A percentile compares a stretch with the other conserved stretches of the same genome.
Conservation (phyloP, 1,140 invertebrate species). For the Euwallacea fornicatus region DNA sequence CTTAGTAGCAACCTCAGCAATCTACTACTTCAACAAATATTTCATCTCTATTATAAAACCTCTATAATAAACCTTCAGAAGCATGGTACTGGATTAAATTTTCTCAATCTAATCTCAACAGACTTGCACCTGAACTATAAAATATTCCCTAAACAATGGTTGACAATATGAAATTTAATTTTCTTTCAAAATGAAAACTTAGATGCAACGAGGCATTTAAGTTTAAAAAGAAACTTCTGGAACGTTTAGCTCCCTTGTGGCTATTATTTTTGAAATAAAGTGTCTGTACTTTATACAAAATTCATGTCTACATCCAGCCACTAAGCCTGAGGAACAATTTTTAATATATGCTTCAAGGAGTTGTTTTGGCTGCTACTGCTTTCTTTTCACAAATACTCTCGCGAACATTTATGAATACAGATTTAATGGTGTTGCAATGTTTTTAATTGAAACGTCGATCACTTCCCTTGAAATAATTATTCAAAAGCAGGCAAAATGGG, state of each 20-base stretch:
- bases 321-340: background rate
- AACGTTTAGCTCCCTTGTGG: conserved; percentile 10
- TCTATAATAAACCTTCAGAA: no score
- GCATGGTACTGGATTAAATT: no score
- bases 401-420: background rate
- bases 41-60: no score
- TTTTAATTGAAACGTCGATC: no score
- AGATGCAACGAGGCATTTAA: background rate
- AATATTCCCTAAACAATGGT: no score
- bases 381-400: background rate
- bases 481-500: background rate
- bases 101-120: no score
- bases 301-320: background rate
- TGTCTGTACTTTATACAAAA: conserved; percentile 15
- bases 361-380: background rate
- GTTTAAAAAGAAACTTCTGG: conserved; percentile 10
- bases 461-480: background rate
- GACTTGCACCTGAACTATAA: no score
- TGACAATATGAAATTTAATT: background rate
- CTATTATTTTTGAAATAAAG: conserved; percentile 20
- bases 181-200: background rate
- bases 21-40: no score
- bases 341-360: conserved; percentile 1
- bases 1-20: no score
- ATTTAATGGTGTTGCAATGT: background rate